These are phyloP conservation scores for Abramis brama DNA, from an alignment of 2,113 vertebrate species.

Conservation along the genomic window DNA sequence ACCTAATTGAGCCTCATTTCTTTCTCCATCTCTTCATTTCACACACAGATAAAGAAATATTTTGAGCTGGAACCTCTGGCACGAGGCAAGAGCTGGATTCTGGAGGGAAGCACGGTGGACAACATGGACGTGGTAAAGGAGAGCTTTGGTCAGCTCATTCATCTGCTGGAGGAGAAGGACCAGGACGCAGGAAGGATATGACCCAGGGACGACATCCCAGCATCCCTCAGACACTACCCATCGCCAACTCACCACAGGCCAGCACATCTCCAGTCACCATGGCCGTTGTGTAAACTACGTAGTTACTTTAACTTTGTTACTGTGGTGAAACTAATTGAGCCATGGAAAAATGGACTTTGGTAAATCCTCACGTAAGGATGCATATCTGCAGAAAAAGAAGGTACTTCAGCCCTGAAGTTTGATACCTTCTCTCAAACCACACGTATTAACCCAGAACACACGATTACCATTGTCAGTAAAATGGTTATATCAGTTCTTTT, in stretches of 20 bases:
- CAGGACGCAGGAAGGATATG: constrained; percentile 89
- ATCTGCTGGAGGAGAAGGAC: constrained; percentile 92
- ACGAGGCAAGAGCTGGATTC: constrained; percentile 95
- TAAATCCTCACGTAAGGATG: constrained; percentile 29
- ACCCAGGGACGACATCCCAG: constrained; percentile 57
- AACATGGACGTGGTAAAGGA: constrained; percentile 90
- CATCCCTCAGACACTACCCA: constrained; percentile 32
- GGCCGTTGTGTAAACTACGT: constrained; percentile 16
- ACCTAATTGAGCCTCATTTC: neutral
- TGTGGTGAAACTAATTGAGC: constrained; percentile 30
- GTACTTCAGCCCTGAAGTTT: constrained; percentile 8
- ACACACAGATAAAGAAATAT: constrained; percentile 92
- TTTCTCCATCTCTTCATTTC: constrained; percentile 20
- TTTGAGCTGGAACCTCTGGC: constrained; percentile 98
- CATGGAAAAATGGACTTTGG: constrained; percentile 25
- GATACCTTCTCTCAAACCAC: constrained; percentile 36
- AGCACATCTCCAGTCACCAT: constrained; percentile 1
- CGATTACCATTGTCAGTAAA: constrained; percentile 20
- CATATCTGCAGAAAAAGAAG: constrained; percentile 30
- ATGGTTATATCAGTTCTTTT: constrained; percentile 26
- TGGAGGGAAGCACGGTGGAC: constrained; percentile 90
- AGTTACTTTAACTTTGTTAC: constrained; percentile 29
- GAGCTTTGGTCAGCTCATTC: constrained; percentile 91
- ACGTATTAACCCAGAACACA: constrained; percentile 41
- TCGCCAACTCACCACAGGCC: constrained; percentile 30